Base-by-base conservation (phyloP, 53 echinoderm and acorn worm genomes). In the Astropecten irregularis region DNA sequence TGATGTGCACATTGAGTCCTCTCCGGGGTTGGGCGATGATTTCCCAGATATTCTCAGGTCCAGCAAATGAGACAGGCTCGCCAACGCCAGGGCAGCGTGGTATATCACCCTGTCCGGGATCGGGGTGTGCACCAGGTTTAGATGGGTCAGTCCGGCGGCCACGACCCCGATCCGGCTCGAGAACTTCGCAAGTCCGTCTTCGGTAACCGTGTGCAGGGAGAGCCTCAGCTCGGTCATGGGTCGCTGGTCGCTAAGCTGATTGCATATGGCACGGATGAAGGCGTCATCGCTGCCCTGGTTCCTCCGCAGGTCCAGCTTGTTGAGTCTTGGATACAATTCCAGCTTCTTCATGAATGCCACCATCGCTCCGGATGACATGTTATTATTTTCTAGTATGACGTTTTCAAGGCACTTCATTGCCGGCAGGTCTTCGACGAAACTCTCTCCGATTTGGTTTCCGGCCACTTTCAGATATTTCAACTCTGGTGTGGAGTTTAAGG, bases 121-220 rank as follows among this genome's bases (percentile, higher is more conserved):
- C 11, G 89, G 89, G 23, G 89, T 73, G 66, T 89, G 89, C 11
- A 89, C 89, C 8, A 89, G 84, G 25, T 89, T 76, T 14, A 89
- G 49, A 31, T 84, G 84, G n/a, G 83, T 66, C 39, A 89, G 51
- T 16, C 29, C 38, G 18, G 27, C 4, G n/a, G 84, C 35, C 6
- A 42, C 6, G 37, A 44, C 35, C 33, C 33, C 77, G 7, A 48
- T 29, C 42, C 72, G 56, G 4, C n/a, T 25, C 42, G 63, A 64
- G 25, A 88, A 66, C 40, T 32, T 4, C 3, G 25, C 6, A 22
- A 84, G 89, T 19, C 74, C 69, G 5, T 26, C 50, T 31, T 76
- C 84, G 37, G 68, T 76, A 33, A 89, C 89, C 25, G 68, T 35
- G 59, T 89, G 67, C 35, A 89, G 69, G 23, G 89, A 89, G 5